These are phyloP conservation scores for Spatulosminthurus flaviceps DNA, from an alignment of 2,888 invertebrate species.

Conservation along the genomic window DNA sequence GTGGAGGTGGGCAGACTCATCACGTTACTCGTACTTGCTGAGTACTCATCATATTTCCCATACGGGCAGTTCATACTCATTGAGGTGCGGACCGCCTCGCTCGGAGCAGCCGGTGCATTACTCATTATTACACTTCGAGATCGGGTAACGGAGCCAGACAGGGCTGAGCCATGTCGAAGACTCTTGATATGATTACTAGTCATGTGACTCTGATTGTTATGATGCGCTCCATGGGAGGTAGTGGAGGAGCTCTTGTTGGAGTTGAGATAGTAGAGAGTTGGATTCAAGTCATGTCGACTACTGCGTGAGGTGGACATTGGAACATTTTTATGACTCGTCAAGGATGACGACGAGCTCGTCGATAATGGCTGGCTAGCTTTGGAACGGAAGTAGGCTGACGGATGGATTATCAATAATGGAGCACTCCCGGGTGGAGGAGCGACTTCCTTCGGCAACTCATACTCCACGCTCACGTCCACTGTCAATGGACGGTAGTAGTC, in stretches of 20 bases:
- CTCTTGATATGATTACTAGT: slow-evolving; percentile 44
- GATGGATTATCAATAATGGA: slow-evolving; percentile 88
- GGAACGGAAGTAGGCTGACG: slow-evolving; percentile 87
- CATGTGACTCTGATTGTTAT: slow-evolving; percentile 37
- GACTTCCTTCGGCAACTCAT: slow-evolving; percentile 82
- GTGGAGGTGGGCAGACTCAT: background rate
- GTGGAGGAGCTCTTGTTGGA: slow-evolving; percentile 25
- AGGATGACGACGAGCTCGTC: slow-evolving; percentile 38
- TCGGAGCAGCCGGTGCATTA: background rate
- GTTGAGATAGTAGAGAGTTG: slow-evolving; percentile 38
- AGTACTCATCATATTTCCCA: slow-evolving; percentile 60
- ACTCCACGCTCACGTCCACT: slow-evolving; percentile 91
- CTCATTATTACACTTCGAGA: slow-evolving; percentile 38
- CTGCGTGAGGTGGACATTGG: background rate
- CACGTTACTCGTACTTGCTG: slow-evolving; percentile 26
- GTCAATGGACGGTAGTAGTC: slow-evolving; percentile 87
- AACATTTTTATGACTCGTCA: slow-evolving; percentile 29
- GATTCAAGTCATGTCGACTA: slow-evolving; percentile 35
- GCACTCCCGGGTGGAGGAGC: slow-evolving; percentile 69
- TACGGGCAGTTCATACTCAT: slow-evolving; percentile 52
- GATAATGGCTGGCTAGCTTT: slow-evolving; percentile 73
- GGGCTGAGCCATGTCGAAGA: slow-evolving; percentile 37
- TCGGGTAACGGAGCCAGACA: slow-evolving; percentile 39
- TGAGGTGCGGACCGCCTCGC: slow-evolving; percentile 26
- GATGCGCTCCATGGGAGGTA: slow-evolving; percentile 10